These are phyloP conservation scores for Diadromus collaris DNA, from an alignment of 2,888 invertebrate genomes.

Conservation along the genomic window DNA sequence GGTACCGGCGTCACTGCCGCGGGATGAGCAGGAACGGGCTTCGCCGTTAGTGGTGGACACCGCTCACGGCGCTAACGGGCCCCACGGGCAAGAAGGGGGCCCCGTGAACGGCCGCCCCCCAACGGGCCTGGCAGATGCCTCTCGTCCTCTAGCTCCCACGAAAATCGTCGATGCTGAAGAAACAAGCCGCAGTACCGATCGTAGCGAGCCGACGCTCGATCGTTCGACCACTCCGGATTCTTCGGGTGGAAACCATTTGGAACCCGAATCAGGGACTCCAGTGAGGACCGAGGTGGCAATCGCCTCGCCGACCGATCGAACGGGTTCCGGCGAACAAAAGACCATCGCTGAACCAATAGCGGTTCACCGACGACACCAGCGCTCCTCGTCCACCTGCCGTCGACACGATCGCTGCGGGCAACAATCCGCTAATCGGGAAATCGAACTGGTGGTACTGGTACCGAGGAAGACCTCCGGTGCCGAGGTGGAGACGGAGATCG, in stretches of 20 bases:
- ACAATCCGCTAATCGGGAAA: background rate
- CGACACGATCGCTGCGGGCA: slow-evolving; percentile 12
- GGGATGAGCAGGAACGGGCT: slow-evolving; percentile 75
- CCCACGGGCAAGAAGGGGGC: slow-evolving; percentile 72
- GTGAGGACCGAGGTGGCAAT: background rate
- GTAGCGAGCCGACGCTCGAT: slow-evolving; percentile 9
- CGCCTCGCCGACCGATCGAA: background rate
- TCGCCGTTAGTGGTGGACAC: slow-evolving; percentile 75
- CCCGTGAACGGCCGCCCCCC: slow-evolving; percentile 75
- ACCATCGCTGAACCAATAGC: background rate
- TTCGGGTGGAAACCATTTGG: slow-evolving; percentile 19
- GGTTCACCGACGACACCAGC: slow-evolving; percentile 23
- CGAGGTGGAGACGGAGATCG: background rate
- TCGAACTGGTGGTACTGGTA: background rate
- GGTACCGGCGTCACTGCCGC: slow-evolving; percentile 69
- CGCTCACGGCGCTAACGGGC: slow-evolving; percentile 70
- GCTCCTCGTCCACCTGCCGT: slow-evolving; percentile 14
- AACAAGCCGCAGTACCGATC: slow-evolving; percentile 14
- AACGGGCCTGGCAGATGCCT: slow-evolving; percentile 71
- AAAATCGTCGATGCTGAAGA: slow-evolving; percentile 1
- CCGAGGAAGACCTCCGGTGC: background rate
- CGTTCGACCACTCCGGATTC: slow-evolving; percentile 17
- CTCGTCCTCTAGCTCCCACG: slow-evolving; percentile 60
- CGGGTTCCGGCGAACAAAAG: background rate
- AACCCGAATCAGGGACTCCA: slow-evolving; percentile 33